Evolutionary conservation across 1,140 invertebrate species (phyloP).

Genomic region (Drosophila azteca): DNA sequence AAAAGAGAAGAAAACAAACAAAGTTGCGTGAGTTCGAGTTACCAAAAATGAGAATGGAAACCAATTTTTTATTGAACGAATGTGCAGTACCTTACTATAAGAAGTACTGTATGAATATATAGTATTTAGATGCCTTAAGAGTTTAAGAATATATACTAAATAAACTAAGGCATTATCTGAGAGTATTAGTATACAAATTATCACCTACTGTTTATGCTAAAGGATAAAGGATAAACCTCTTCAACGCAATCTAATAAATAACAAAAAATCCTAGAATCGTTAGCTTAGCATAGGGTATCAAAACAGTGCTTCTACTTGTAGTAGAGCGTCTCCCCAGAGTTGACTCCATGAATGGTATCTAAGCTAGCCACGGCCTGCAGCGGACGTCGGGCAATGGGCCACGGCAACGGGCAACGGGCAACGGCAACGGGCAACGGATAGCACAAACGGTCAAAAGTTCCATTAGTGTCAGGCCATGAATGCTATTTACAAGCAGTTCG

Average conservation of each 20-base stretch:
- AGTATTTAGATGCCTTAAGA: too few species aligned
- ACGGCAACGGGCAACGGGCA: slow-evolving; percentile 16
- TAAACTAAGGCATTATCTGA: too few species aligned
- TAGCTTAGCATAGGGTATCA: slow-evolving; percentile 4
- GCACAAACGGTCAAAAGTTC: slow-evolving; percentile 71
- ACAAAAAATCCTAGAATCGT: neutral
- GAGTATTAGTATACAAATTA: too few species aligned
- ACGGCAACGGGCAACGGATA: slow-evolving; percentile 32
- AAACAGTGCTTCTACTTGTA: neutral
- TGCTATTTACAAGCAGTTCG: slow-evolving; percentile 73
- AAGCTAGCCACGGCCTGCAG: slow-evolving; percentile 39
- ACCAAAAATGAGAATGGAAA: slow-evolving; percentile 21
- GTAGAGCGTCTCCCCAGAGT: slow-evolving; percentile 16
- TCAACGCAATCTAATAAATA: neutral
- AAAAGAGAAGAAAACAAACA: slow-evolving; percentile 28
- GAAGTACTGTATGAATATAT: too few species aligned
- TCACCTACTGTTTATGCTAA: too few species aligned
- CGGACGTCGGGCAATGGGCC: slow-evolving; percentile 33
- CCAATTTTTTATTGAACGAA: slow-evolving; percentile 13
- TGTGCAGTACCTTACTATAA: neutral
- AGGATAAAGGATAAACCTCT: too few species aligned
- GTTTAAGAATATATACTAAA: too few species aligned
- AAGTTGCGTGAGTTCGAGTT: slow-evolving; percentile 39
- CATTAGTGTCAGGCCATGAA: slow-evolving; percentile 74
- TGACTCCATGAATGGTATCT: slow-evolving; percentile 40